Evolutionary conservation across 92 coral and sea anemone genomes (phyloP).

Genomic region (Umimayanthus chanpuru): DNA sequence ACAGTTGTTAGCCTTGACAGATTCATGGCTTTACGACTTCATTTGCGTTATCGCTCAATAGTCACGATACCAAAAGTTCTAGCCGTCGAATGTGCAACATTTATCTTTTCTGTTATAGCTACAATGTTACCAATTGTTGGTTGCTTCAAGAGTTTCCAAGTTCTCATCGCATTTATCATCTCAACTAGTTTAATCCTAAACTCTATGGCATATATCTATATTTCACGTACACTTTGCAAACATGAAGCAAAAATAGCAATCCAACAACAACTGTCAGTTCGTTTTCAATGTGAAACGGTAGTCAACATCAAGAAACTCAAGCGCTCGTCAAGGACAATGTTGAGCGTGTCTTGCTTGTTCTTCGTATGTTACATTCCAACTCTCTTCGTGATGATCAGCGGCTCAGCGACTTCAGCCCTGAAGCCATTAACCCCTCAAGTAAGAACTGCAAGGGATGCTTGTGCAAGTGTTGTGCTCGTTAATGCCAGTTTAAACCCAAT

Average conservation of each 20-base stretch:
- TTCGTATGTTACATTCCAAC: slow-evolving; percentile 23
- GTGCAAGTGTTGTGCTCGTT: slow-evolving; percentile 22
- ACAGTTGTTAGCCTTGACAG: slow-evolving; percentile 24
- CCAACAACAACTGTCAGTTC: neutral
- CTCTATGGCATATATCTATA: slow-evolving; percentile 6
- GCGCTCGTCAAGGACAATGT: slow-evolving; percentile 40
- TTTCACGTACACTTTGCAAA: neutral
- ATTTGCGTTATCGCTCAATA: slow-evolving; percentile 14
- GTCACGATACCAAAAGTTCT: slow-evolving; percentile 19
- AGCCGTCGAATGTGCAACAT: neutral
- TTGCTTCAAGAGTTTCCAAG: slow-evolving; percentile 10
- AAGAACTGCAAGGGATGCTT: slow-evolving; percentile 5
- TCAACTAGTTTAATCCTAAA: slow-evolving; percentile 11
- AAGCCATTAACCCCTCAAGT: neutral
- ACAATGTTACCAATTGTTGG: neutral
- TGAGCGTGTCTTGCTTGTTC: slow-evolving; percentile 16
- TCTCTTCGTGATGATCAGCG: slow-evolving; percentile 6
- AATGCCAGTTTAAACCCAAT: slow-evolving; percentile 34
- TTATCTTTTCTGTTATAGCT: neutral
- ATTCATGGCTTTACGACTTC: slow-evolving; percentile 22
- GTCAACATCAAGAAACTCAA: neutral
- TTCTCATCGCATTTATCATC: slow-evolving; percentile 1
- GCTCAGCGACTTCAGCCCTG: neutral
- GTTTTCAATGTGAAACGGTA: neutral
- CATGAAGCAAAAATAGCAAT: slow-evolving; percentile 25